A percentile compares a stretch with the other conserved stretches of the same genome.
These are phyloP conservation scores for Pycnonotus jocosus DNA, from an alignment of 2,113 vertebrate species.

Conservation along the genomic window DNA sequence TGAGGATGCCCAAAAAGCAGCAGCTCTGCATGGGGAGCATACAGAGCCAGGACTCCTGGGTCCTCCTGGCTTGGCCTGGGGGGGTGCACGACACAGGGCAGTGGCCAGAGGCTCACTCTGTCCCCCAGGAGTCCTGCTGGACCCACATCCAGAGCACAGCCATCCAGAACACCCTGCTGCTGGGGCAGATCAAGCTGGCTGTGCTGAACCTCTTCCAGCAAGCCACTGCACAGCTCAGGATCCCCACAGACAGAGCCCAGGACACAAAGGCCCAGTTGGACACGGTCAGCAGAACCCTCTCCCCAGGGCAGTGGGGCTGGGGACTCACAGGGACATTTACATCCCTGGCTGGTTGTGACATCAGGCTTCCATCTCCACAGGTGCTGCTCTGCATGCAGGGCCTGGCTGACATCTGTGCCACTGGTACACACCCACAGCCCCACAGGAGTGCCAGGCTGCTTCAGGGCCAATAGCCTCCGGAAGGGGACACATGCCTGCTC, in stretches of 20 bases:
- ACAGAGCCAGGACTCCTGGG: fast-evolving
- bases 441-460: neutral
- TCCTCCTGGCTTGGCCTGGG: neutral
- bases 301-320: fast-evolving
- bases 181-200: constrained; percentile 74
- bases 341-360: neutral
- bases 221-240: neutral
- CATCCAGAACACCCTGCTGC: constrained; percentile 69
- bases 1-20: neutral
- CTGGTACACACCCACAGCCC: neutral
- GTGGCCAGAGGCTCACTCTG: neutral
- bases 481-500: neutral
- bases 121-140: constrained; percentile 79
- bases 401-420: constrained; percentile 10
- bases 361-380: neutral
- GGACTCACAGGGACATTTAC: fast-evolving
- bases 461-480: neutral
- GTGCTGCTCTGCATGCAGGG: constrained; percentile 65
- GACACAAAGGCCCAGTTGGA: constrained; percentile 79
- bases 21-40: neutral
- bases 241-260: neutral
- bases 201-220: constrained; percentile 79
- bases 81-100: neutral
- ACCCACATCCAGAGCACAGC: constrained; percentile 74
- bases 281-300: constrained; percentile 44